phyloP scores from a whole-genome alignment of 2,888 invertebrate genomes.

The Hyppa rectilinea region DNA sequence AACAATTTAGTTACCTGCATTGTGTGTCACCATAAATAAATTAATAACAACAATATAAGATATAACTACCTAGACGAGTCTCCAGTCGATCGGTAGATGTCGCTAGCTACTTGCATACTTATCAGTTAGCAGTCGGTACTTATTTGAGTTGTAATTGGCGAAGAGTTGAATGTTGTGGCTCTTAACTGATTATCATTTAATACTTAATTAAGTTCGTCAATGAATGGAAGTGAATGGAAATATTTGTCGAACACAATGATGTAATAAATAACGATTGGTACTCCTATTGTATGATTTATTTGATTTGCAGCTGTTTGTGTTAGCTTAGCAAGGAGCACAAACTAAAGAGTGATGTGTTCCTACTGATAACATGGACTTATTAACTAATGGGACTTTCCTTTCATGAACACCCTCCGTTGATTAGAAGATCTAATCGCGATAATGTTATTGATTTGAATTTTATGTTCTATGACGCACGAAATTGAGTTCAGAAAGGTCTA shows the following conservation, averaged over 20 bases:
- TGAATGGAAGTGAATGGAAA: constrained; percentile 36
- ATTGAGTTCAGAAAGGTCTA: constrained; percentile 13
- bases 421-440: constrained; percentile 21
- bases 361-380: constrained; percentile 45
- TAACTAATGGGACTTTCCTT: constrained; percentile 46
- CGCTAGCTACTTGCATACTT: not conserved
- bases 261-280: constrained; percentile 35
- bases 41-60: constrained; percentile 26
- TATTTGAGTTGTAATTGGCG: constrained; percentile 10
- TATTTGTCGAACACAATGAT: constrained; percentile 37
- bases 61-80: constrained; percentile 34
- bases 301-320: constrained; percentile 17
- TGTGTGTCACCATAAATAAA: constrained; percentile 15
- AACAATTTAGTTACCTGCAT: not conserved
- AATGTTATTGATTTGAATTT: not conserved
- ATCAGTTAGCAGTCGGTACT: constrained; percentile 6
- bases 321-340: not conserved
- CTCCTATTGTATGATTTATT: not conserved
- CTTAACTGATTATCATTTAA: constrained; percentile 42
- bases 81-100: constrained; percentile 2
- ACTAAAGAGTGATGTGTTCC: constrained; percentile 22
- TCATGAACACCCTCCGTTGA: constrained; percentile 38
- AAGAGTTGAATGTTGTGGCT: constrained; percentile 10
- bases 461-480: not conserved
- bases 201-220: constrained; percentile 35